Percentiles rank a stretch among this genome's conserved stretches.
phyloP scores from a whole-genome alignment of 1,140 invertebrate genomes.

The Tetragonula clypearis region DNA sequence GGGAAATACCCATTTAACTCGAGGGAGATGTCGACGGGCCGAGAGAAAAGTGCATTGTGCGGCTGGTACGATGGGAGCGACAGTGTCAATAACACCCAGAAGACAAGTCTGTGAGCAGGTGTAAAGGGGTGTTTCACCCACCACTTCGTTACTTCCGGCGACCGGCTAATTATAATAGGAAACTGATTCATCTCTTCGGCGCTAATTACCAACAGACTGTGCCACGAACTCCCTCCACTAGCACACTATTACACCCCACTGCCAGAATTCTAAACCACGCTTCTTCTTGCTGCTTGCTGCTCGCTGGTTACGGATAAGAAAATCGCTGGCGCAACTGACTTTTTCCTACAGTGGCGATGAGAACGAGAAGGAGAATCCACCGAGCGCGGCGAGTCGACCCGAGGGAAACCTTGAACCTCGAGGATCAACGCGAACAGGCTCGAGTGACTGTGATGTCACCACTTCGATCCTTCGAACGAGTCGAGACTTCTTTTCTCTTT shows the following conservation, averaged over 20 bases:
- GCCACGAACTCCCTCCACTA: neutral
- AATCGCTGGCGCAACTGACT: neutral
- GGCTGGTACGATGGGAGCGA: conserved; percentile 30
- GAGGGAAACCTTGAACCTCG: conserved; percentile 36
- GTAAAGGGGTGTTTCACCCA: conserved; percentile 25
- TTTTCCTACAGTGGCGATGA: conserved; percentile 30
- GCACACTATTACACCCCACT: neutral
- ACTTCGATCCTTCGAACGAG: neutral
- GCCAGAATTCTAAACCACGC: neutral
- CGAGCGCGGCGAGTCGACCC: neutral
- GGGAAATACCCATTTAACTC: conserved; percentile 22
- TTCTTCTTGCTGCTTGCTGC: too few relatives aligned
- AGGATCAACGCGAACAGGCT: neutral
- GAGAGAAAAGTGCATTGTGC: conserved; percentile 25
- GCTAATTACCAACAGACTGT: conserved; percentile 60
- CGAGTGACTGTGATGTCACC: conserved; percentile 5
- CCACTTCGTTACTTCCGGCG: conserved; percentile 62
- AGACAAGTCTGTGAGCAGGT: conserved; percentile 9
- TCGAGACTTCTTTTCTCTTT: neutral
- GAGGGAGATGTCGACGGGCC: conserved; percentile 10
- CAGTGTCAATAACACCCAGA: conserved; percentile 44
- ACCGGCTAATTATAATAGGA: conserved; percentile 62
- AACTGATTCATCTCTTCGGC: conserved; percentile 55
- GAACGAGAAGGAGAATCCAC: conserved; percentile 36
- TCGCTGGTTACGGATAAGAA: conserved; percentile 34